phyloP scores from a whole-genome alignment of 2,113 vertebrate species.

The Seriola quinqueradiata region DNA sequence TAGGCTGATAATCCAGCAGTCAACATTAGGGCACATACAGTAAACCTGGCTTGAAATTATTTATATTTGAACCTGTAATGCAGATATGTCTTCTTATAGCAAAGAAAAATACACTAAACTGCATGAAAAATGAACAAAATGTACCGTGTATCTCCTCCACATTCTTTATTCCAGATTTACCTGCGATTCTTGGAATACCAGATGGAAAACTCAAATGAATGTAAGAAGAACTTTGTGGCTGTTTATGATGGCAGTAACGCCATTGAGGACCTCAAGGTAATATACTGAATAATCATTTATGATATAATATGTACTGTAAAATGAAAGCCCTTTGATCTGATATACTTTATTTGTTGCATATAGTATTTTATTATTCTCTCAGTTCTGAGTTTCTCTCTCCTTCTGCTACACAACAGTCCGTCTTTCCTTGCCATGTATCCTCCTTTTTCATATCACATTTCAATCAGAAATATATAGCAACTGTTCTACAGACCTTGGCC shows the following conservation, averaged over 20 bases:
- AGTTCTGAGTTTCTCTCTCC: conserved; percentile 10
- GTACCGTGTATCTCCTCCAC: background rate
- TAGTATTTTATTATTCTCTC: background rate
- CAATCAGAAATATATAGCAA: conserved; percentile 33
- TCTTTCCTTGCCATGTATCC: conserved; percentile 13
- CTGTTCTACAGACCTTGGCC: conserved; percentile 57
- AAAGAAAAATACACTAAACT: background rate
- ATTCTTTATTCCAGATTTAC: conserved; percentile 87
- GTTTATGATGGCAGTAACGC: conserved; percentile 96
- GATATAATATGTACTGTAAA: background rate
- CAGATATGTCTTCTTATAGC: too few relatives aligned
- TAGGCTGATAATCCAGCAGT: background rate
- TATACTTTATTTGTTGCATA: background rate
- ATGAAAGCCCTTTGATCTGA: background rate
- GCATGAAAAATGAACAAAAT: background rate
- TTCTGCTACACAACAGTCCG: conserved; percentile 21
- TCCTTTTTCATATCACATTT: conserved; percentile 10
- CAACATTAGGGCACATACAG: background rate
- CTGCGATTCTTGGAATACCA: conserved; percentile 96
- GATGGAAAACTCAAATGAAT: conserved; percentile 98
- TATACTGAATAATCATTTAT: background rate
- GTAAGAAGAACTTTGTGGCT: conserved; percentile 97
- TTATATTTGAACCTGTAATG: conserved; percentile 24
- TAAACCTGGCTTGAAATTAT: background rate
- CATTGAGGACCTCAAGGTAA: conserved; percentile 94